These are phyloP conservation scores for Crotalus viridis DNA, from an alignment of 2,113 vertebrate genomes.

Conservation along the genomic window DNA sequence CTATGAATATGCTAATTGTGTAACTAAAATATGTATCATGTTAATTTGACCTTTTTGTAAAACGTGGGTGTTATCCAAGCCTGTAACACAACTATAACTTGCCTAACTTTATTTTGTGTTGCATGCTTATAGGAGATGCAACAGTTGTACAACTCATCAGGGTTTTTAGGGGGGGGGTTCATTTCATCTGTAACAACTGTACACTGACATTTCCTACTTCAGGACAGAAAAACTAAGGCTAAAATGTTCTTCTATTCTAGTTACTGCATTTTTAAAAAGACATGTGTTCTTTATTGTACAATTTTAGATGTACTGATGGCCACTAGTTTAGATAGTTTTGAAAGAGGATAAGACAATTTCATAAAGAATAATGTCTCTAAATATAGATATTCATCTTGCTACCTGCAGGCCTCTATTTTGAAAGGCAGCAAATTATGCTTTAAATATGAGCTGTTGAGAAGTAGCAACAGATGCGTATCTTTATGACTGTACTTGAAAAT, in stretches of 20 bases:
- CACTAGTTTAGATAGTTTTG: background rate
- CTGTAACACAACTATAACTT: background rate
- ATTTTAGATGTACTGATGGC: background rate
- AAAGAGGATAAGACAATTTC: background rate
- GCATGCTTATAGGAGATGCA: background rate
- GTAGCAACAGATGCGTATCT: background rate
- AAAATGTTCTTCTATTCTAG: background rate
- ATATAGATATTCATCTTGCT: background rate
- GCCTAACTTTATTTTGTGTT: background rate
- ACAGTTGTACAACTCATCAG: background rate
- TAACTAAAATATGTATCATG: background rate
- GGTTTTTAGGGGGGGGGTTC: background rate
- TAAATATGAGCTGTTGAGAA: background rate
- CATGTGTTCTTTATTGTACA: background rate
- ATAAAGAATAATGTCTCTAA: background rate
- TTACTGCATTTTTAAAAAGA: background rate
- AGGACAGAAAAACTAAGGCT: background rate
- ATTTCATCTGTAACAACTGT: background rate
- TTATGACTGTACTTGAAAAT: background rate
- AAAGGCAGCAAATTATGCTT: background rate
- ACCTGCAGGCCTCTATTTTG: background rate
- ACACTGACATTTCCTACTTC: background rate
- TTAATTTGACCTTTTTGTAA: background rate
- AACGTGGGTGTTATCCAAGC: background rate
- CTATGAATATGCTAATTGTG: background rate